Percentiles rank a stretch among this genome's conserved stretches.
Evolutionary conservation across 2,888 invertebrate species (phyloP).

Genomic region (Drosophila niveifrons): DNA sequence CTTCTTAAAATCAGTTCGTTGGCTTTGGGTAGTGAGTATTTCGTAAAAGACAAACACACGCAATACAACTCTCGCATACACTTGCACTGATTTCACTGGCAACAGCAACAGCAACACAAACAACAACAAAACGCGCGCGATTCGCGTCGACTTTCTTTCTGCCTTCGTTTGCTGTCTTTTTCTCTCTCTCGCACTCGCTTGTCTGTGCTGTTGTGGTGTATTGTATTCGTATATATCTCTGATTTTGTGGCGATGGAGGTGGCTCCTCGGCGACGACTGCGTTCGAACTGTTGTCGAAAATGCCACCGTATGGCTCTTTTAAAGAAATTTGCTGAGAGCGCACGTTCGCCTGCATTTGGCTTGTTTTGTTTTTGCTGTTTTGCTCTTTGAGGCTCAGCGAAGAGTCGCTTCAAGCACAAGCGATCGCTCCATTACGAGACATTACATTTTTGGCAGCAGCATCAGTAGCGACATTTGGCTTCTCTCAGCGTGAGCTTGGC

Average conservation of each 20-base stretch:
- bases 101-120: neutral
- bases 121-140: constrained; percentile 50
- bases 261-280: constrained; percentile 73
- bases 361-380: constrained; percentile 25
- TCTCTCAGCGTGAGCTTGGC: constrained; percentile 24
- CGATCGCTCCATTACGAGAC: constrained; percentile 46
- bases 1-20: constrained; percentile 54
- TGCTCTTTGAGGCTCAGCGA: constrained; percentile 59
- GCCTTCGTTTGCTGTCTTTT: neutral
- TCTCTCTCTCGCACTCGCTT: neutral
- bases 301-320: constrained; percentile 69
- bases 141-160: constrained; percentile 69
- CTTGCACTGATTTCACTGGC: constrained; percentile 68
- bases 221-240: constrained; percentile 11
- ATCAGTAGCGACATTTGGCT: constrained; percentile 30
- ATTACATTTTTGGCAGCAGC: constrained; percentile 31
- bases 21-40: constrained; percentile 30
- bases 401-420: constrained; percentile 34
- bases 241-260: constrained; percentile 43
- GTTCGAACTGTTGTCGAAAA: constrained; percentile 76
- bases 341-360: constrained; percentile 27
- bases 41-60: constrained; percentile 22
- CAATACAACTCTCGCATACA: constrained; percentile 13
- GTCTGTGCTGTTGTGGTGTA: neutral
- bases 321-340: constrained; percentile 76